phyloP scores from a whole-genome alignment of 2,113 vertebrate species.

The Cromileptes altivelis region DNA sequence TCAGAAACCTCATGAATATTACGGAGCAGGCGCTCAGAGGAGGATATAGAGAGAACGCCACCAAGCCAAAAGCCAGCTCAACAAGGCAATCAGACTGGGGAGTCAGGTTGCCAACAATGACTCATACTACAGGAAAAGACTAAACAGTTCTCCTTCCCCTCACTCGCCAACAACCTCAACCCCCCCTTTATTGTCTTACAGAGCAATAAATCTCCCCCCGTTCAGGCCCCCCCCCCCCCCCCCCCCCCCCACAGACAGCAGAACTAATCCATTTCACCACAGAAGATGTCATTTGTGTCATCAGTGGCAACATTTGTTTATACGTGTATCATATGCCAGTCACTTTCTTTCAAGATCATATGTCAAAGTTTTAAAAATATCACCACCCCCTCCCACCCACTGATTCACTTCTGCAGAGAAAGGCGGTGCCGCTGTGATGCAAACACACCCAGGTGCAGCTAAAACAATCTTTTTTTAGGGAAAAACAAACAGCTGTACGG shows the following conservation, averaged over 20 bases:
- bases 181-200: slow-evolving; percentile 48
- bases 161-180: slow-evolving; percentile 54
- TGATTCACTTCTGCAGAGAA: background rate
- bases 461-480: slow-evolving; percentile 13
- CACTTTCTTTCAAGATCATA: background rate
- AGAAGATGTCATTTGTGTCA: slow-evolving; percentile 21
- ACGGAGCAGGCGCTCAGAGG: slow-evolving; percentile 52
- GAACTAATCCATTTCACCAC: background rate
- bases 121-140: slow-evolving; percentile 72
- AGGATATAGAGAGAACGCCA: slow-evolving; percentile 57
- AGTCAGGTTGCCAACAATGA: slow-evolving; percentile 74
- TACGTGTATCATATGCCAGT: background rate
- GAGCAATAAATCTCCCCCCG: slow-evolving; percentile 38
- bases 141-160: slow-evolving; percentile 59
- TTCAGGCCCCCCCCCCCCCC: background rate
- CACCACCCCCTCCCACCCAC: background rate
- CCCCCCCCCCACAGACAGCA: background rate
- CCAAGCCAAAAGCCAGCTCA: slow-evolving; percentile 70
- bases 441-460: slow-evolving; percentile 2
- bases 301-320: background rate
- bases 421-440: background rate
- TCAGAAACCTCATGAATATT: slow-evolving; percentile 58
- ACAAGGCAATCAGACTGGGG: slow-evolving; percentile 73
- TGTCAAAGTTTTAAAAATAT: slow-evolving; percentile 18
- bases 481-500: slow-evolving; percentile 20